Conservation (phyloP, 2,113 vertebrate species). For the Semnornis frantzii region DNA sequence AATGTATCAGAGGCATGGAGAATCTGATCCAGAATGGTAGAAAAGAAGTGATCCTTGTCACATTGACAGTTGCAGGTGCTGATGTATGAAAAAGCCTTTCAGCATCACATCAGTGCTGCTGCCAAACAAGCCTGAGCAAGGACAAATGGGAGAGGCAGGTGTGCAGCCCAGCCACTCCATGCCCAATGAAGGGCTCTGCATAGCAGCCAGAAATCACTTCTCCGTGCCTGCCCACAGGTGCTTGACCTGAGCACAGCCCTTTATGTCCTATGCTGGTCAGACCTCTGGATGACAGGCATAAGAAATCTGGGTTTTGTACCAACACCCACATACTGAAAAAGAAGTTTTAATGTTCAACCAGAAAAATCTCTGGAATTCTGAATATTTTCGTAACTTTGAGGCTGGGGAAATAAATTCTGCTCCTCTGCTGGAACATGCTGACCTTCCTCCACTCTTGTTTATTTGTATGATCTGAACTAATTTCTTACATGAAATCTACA, state of each 20-base stretch:
- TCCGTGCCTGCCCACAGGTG: not conserved
- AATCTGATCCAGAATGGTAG: not conserved
- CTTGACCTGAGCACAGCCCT: not conserved
- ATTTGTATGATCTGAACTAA: conserved; percentile 67
- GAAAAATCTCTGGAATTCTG: conserved; percentile 51
- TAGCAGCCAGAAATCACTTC: not conserved
- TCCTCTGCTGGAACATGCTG: conserved; percentile 40
- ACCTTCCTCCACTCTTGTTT: conserved; percentile 61
- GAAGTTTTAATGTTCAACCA: conserved; percentile 44
- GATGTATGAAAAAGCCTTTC: not conserved
- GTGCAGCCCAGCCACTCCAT: not conserved
- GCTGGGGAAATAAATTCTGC: conserved; percentile 25
- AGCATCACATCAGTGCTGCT: not conserved
- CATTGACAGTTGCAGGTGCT: not conserved
- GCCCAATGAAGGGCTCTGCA: not conserved
- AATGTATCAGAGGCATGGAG: not conserved
- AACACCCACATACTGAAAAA: not conserved
- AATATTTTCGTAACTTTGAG: conserved; percentile 48
- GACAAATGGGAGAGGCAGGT: not conserved
- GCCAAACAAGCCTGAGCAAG: not conserved
- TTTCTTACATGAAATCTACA: conserved; percentile 68
- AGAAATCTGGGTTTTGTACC: not conserved
- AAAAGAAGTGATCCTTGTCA: not conserved
- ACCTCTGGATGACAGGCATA: not conserved
- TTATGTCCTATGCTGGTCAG: not conserved